Evolutionary conservation across 2,888 invertebrate genomes (phyloP), one percentile per base, ranked within the genome.

Genomic region (Drosophila cognata): DNA sequence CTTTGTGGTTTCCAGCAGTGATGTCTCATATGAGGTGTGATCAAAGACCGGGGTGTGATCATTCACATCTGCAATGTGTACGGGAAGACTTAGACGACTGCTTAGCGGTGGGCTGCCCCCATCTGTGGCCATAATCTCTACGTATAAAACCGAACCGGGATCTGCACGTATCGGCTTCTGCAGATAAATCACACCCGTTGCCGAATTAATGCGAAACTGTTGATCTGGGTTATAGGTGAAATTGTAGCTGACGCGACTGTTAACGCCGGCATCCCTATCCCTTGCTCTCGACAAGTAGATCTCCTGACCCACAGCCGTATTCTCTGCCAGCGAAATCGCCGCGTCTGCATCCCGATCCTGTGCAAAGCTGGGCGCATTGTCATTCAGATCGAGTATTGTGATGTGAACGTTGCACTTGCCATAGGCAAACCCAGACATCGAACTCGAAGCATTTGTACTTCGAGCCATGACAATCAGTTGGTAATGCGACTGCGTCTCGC

Each of bases 41-140:
- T 97, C 97, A 93, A 99, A 99, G 4, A 97, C 96, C 13, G 99
- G 99, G 1, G 98, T 98, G 91, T 99, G 98, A 93, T 99, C 98
- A 93, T 99, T 99, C 3, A 98, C 97, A 92, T 99, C 98, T 84
- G 96, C 96, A 71, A 98, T 95, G 29, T 95, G 95, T 50, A 97
- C 95, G 35, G 95, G 94, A 52, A 98, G 95, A 10, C 95, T 94
- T 84, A 97, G 96, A 85, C 96, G 96, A 0, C 97, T 96, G 25
- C 96, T 95, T 57, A 98, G 94, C 11, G 96, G 94, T 11, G 96
- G 96, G 70, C 94, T 94, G 7, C 98, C 98, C 61, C 96, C 96
- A 93, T 98, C 98, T n/a, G 96, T 95, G 25, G 97, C 98, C 56
- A 95, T 96, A 29, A 98, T 96, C 93, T 98, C 97, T 18, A 97